Evolutionary conservation across 2,797 vertebrate genomes (phyloP).

Genomic region (Siniperca undulata): DNA sequence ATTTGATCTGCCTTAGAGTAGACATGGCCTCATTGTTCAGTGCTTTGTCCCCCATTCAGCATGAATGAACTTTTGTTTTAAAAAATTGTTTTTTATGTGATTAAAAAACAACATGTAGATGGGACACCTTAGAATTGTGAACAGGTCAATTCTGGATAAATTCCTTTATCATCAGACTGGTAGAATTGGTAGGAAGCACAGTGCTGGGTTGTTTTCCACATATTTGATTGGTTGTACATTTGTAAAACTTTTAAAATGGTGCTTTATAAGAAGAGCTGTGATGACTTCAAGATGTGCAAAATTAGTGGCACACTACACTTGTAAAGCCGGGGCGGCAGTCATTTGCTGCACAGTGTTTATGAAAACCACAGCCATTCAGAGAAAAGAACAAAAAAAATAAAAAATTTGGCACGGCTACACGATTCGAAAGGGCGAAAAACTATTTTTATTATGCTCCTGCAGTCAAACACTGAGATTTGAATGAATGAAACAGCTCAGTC

Average conservation of each 20-base stretch:
- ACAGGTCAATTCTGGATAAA: not conserved
- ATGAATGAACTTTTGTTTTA: not conserved
- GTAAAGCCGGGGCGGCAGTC: constrained; percentile 36
- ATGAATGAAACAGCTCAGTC: constrained; percentile 9
- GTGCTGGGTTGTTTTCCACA: constrained; percentile 15
- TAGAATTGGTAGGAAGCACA: not conserved
- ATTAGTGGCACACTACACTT: constrained; percentile 53
- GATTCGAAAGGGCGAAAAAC: not conserved
- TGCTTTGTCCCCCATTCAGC: not conserved
- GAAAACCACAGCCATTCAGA: constrained; percentile 56
- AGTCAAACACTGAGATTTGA: constrained; percentile 11
- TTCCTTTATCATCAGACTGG: constrained; percentile 3
- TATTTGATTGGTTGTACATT: constrained; percentile 35
- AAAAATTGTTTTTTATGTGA: not conserved
- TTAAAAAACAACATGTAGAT: not conserved
- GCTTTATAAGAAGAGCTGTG: constrained; percentile 56
- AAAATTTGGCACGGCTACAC: not conserved
- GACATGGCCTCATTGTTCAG: not conserved
- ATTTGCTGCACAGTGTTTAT: constrained; percentile 46
- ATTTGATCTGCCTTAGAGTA: not conserved
- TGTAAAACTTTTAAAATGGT: constrained; percentile 55
- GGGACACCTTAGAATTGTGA: not conserved
- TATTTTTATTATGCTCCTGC: constrained; percentile 11
- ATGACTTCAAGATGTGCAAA: constrained; percentile 69
- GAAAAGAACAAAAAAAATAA: constrained; percentile 30